Evolutionary conservation across 2,113 vertebrate species (phyloP), one percentile per base, ranked within the genome.

Genomic region (Sturnus vulgaris): DNA sequence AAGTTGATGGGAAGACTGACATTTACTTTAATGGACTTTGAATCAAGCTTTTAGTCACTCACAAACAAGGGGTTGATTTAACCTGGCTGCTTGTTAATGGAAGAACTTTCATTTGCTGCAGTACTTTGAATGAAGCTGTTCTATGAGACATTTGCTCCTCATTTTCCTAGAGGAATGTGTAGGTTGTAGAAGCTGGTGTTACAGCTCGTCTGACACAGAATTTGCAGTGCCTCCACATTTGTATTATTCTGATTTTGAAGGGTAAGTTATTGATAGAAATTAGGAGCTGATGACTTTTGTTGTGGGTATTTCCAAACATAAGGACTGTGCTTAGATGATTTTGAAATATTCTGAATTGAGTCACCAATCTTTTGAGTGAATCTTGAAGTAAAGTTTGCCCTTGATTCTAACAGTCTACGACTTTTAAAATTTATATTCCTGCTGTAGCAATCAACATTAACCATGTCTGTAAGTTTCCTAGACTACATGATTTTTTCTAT

Each of bases 331-430:
- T 87, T 88, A 83, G 33, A 37, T 49, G 47, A 27, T 66, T 96
- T 90, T 90, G 88, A 94, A 96, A 86, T 59, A 60, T 56, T 90
- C 35, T 93, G 85, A 86, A 92, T 90, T 49, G 52, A 95, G 44
- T 82, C 78, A 94, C 88, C 93, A 94, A 6, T 75, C 79, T 88
- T 96, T 94, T 93, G 75, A 83, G 59, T 75, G 56, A 88, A 90
- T 73, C 42, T 83, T 91, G 60, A 79, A 82, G 70, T 50, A 85
- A 91, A 85, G 27, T 80, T 92, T 90, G 7, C 60, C 39, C 33
- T 82, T 56, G 23, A 83, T 93, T 95, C 39, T 85, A 77, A 55
- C 21, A 94, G 17, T 40, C 33, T 83, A 46, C 1, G 15, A 85
- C 35, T 88, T 91, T 49, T 21, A 59, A 90, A 73, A 86, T 86